Percentiles rank a stretch among this genome's conserved stretches.
These are phyloP conservation scores for Littorina saxatilis DNA, from an alignment of 1,140 invertebrate genomes.

Conservation along the genomic window DNA sequence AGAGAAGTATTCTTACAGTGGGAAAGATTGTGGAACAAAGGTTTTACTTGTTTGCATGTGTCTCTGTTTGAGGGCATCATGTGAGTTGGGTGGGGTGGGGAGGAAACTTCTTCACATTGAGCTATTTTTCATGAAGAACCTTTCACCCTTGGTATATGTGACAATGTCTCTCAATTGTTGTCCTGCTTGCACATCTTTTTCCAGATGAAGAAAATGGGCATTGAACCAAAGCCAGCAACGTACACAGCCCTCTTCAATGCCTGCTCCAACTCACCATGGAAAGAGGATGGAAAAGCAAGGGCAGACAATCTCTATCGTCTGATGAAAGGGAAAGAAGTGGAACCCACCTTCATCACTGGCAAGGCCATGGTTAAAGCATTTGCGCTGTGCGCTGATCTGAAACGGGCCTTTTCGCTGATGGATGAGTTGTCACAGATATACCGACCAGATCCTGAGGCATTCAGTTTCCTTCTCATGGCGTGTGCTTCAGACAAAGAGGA, in stretches of 20 bases:
- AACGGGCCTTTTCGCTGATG: conserved; percentile 86
- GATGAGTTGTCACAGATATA: conserved; percentile 87
- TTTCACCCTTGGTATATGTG: too few relatives aligned
- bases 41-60: too few relatives aligned
- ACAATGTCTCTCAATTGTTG: too few relatives aligned
- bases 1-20: too few relatives aligned
- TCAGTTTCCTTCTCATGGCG: conserved; percentile 86
- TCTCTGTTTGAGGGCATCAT: too few relatives aligned
- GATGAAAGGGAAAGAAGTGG: conserved; percentile 82
- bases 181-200: too few relatives aligned
- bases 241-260: conserved; percentile 92
- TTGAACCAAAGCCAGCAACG: conserved; percentile 82
- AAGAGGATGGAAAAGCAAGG: conserved; percentile 80
- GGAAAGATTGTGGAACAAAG: too few relatives aligned
- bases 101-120: too few relatives aligned
- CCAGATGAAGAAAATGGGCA: conserved; percentile 85
- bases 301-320: conserved; percentile 82
- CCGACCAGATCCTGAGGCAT: conserved; percentile 82
- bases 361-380: conserved; percentile 94
- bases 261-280: conserved; percentile 87
- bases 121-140: too few relatives aligned
- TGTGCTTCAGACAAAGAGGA: conserved; percentile 86
- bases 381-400: conserved; percentile 86
- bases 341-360: conserved; percentile 87
- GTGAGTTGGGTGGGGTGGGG: too few relatives aligned